Conservation (phyloP, 2,113 vertebrate species). For the Zootoca vivipara region DNA sequence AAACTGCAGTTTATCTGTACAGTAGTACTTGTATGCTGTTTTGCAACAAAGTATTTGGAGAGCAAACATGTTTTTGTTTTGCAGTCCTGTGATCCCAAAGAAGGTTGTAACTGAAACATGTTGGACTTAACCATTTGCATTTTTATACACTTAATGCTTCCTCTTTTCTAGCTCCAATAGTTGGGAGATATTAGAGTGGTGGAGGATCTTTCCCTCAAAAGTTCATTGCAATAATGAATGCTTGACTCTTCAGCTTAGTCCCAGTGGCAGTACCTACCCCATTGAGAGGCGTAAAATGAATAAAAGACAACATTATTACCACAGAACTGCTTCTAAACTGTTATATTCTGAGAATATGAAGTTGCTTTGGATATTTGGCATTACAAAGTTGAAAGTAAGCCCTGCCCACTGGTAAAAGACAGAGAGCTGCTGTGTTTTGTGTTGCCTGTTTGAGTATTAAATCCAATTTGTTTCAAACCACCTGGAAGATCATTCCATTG, state of each 20-base stretch:
- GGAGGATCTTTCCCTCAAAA: background rate
- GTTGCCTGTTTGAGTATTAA: background rate
- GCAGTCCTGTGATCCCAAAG: background rate
- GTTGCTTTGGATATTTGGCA: too few species aligned
- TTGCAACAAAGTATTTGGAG: background rate
- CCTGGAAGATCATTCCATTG: too few species aligned
- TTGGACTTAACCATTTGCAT: background rate
- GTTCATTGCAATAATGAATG: background rate
- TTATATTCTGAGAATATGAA: background rate
- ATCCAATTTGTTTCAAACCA: background rate
- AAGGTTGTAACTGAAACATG: background rate
- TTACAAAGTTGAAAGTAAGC: background rate
- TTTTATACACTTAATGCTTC: background rate
- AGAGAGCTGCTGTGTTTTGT: background rate
- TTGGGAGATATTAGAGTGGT: background rate
- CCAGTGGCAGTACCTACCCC: too few species aligned
- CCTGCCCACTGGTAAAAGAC: background rate
- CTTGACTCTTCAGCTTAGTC: background rate
- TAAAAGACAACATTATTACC: background rate
- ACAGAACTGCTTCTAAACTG: background rate
- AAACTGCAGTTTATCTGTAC: background rate
- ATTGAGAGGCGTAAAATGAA: background rate
- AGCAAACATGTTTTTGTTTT: background rate
- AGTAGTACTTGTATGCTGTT: background rate
- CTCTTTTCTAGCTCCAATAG: background rate